Evolutionary conservation across 64 coral and sea anemone genomes (phyloP).

Genomic region (Montipora efflorescens): DNA sequence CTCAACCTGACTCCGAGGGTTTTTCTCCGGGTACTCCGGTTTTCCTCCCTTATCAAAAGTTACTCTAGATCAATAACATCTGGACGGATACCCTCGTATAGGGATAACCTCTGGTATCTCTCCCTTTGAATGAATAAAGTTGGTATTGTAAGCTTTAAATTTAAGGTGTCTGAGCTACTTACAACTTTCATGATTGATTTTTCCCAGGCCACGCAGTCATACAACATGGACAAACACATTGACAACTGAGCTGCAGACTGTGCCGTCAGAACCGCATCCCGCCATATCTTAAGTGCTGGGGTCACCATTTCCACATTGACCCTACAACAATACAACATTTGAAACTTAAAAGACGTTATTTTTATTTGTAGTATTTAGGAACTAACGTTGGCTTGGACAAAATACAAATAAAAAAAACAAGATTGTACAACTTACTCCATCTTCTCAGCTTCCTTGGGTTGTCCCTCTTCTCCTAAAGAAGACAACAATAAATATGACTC

Average conservation of each 20-base stretch:
- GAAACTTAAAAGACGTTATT: not conserved
- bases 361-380: not conserved
- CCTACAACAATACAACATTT: not conserved
- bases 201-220: slow-evolving; percentile 93
- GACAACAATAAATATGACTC: too few relatives aligned
- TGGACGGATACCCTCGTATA: too few relatives aligned
- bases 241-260: slow-evolving; percentile 82
- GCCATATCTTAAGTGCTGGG: slow-evolving; percentile 88
- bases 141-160: too few relatives aligned
- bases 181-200: slow-evolving; percentile 99
- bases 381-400: not conserved
- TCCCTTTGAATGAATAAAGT: too few relatives aligned
- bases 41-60: too few relatives aligned
- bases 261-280: slow-evolving; percentile 73
- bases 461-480: slow-evolving; percentile 13
- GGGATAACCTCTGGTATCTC: too few relatives aligned
- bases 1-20: too few relatives aligned
- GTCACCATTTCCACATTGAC: slow-evolving; percentile 54
- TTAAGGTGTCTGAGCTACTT: not conserved
- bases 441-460: slow-evolving; percentile 22
- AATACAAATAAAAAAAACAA: not conserved
- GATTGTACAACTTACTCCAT: not conserved
- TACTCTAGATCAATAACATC: too few relatives aligned
- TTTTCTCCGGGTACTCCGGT: too few relatives aligned
- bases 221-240: slow-evolving; percentile 86